A percentile compares a stretch with the other conserved stretches of the same genome.
Evolutionary conservation across 2,888 invertebrate species (phyloP).

Genomic region (Adelognathus sp.): DNA sequence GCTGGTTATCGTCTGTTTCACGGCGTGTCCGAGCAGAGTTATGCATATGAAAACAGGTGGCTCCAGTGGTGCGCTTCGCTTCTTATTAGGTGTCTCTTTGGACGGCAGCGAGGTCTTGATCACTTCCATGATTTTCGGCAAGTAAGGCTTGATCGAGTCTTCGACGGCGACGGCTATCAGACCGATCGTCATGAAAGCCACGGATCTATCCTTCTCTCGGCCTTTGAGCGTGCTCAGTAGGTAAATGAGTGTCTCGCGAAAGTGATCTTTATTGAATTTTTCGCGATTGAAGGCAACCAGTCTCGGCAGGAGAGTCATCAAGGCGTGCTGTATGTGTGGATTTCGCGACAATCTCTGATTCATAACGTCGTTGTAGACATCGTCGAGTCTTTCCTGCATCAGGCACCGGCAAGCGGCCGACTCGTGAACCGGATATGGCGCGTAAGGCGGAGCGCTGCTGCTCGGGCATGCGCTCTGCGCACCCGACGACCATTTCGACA

Average conservation of each 20-base stretch:
- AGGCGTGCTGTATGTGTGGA: conserved; percentile 91
- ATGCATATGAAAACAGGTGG: conserved; percentile 97
- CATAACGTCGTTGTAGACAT: conserved; percentile 90
- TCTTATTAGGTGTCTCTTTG: conserved; percentile 89
- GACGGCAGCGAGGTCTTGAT: conserved; percentile 90
- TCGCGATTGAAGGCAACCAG: conserved; percentile 96
- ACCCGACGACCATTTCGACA: conserved; percentile 81
- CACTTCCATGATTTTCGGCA: conserved; percentile 93
- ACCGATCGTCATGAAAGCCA: conserved; percentile 95
- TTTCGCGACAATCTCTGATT: conserved; percentile 89
- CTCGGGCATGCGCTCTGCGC: conserved; percentile 71
- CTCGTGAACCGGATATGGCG: conserved; percentile 86
- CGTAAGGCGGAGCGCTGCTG: conserved; percentile 71
- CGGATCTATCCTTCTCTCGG: conserved; percentile 92
- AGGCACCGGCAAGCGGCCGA: conserved; percentile 93
- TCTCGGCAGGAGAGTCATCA: conserved; percentile 94
- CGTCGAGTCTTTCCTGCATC: conserved; percentile 91
- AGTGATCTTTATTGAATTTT: conserved; percentile 89
- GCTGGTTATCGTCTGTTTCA: conserved; percentile 88
- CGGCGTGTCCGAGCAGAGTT: conserved; percentile 93
- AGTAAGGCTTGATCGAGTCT: conserved; percentile 89
- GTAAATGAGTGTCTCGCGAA: conserved; percentile 89
- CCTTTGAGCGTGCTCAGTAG: conserved; percentile 89
- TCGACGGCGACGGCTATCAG: conserved; percentile 95
- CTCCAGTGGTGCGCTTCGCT: conserved; percentile 87